A percentile compares a stretch with the other conserved stretches of the same genome.
These are phyloP conservation scores for Apotomis capreana DNA, from an alignment of 2,888 invertebrate genomes.

Conservation along the genomic window DNA sequence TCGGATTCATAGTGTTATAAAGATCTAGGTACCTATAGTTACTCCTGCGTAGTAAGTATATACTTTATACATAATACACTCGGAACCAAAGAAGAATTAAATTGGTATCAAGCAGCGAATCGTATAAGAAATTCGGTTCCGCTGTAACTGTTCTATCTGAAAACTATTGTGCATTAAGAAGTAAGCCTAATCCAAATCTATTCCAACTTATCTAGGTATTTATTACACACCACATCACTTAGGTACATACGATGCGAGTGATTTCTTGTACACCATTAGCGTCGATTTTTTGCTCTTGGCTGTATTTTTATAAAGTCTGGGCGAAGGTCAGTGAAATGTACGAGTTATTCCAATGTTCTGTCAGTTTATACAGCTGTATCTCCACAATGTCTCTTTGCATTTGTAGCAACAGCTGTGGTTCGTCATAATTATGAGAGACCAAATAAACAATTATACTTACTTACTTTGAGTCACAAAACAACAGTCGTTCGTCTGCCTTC, in stretches of 20 bases:
- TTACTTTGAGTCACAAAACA: constrained; percentile 23
- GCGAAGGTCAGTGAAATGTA: not conserved
- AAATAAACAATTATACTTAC: constrained; percentile 9
- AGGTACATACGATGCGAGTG: not conserved
- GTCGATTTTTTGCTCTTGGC: not conserved
- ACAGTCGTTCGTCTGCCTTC: constrained; percentile 2
- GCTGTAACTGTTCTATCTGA: too few relatives aligned
- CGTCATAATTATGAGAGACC: constrained; percentile 9
- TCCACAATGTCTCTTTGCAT: not conserved
- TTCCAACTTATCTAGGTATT: too few relatives aligned
- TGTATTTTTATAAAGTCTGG: not conserved
- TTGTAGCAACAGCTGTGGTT: constrained; percentile 22
- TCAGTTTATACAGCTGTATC: constrained; percentile 17
- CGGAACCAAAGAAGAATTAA: too few relatives aligned
- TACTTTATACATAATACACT: too few relatives aligned
- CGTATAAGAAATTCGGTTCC: too few relatives aligned
- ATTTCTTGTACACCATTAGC: not conserved
- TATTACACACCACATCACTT: not conserved
- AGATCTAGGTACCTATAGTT: too few relatives aligned
- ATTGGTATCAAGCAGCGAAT: too few relatives aligned
- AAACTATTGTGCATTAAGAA: too few relatives aligned
- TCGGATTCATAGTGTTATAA: too few relatives aligned
- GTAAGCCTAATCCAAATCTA: too few relatives aligned
- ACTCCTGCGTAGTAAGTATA: too few relatives aligned
- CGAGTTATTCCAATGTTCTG: not conserved